Conservation (phyloP, 2,888 invertebrate species). For the Magallana nippona region DNA sequence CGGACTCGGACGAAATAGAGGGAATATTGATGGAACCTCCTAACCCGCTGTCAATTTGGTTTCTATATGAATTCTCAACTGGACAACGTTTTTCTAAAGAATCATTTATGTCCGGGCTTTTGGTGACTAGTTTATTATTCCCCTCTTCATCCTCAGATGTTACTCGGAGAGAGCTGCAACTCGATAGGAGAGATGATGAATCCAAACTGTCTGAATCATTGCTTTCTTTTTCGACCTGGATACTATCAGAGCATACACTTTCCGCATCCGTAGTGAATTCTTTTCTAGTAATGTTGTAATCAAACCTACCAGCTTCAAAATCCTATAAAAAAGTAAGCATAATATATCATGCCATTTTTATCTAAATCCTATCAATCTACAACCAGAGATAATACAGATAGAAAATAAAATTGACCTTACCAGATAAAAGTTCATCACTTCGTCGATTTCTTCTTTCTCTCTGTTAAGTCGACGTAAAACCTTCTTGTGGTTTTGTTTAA, state of each 20-base stretch:
- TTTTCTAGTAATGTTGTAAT: background rate
- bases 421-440: background rate
- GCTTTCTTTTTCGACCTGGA: background rate
- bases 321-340: background rate
- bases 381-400: too few species aligned
- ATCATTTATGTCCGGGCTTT: background rate
- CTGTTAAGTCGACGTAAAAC: background rate
- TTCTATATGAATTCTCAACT: background rate
- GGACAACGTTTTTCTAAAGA: background rate
- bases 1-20: background rate
- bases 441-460: background rate
- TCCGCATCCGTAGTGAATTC: background rate
- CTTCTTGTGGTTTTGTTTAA: background rate
- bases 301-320: constrained; percentile 10
- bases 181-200: background rate
- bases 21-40: background rate
- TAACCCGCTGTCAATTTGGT: background rate
- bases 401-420: background rate
- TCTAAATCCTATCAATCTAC: too few species aligned
- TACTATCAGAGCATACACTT: background rate
- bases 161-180: background rate
- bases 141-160: background rate
- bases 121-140: background rate
- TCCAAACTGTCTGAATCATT: background rate
- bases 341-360: too few species aligned